Evolutionary conservation across 53 echinoderm and acorn worm species (phyloP).

Genomic region (Apostichopus leukothele): DNA sequence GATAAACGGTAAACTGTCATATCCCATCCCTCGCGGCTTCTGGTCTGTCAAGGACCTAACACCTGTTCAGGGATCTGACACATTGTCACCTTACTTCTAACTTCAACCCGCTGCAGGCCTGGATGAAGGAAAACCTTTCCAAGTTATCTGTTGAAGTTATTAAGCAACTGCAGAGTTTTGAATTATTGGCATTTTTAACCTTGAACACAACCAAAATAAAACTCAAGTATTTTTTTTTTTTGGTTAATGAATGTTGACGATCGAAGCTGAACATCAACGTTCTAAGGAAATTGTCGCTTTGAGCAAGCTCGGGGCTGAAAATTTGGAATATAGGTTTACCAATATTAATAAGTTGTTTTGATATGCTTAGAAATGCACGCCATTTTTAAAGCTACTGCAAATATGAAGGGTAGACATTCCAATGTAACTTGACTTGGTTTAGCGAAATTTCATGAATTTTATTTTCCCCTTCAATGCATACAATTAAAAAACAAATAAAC

Average conservation of each 20-base stretch:
- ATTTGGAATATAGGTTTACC: background rate
- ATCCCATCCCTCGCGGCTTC: background rate
- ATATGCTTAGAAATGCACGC: background rate
- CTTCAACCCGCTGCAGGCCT: background rate
- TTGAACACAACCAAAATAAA: background rate
- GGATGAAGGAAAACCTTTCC: background rate
- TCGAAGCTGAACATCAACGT: background rate
- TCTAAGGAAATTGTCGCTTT: background rate
- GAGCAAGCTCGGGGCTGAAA: background rate
- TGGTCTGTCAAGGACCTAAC: background rate
- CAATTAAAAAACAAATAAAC: background rate
- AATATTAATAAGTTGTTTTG: background rate
- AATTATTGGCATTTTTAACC: constrained; percentile 3
- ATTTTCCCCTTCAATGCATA: background rate
- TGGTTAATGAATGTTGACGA: background rate
- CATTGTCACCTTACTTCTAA: background rate
- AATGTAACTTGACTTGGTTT: background rate
- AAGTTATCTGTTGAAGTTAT: background rate
- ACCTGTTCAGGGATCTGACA: background rate
- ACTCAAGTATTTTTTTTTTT: background rate
- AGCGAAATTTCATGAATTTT: background rate
- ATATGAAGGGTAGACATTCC: background rate
- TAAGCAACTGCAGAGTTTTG: background rate
- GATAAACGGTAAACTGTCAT: background rate
- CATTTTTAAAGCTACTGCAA: background rate